Conservation (phyloP, 2,113 vertebrate species). For the Cavia porcellus region DNA sequence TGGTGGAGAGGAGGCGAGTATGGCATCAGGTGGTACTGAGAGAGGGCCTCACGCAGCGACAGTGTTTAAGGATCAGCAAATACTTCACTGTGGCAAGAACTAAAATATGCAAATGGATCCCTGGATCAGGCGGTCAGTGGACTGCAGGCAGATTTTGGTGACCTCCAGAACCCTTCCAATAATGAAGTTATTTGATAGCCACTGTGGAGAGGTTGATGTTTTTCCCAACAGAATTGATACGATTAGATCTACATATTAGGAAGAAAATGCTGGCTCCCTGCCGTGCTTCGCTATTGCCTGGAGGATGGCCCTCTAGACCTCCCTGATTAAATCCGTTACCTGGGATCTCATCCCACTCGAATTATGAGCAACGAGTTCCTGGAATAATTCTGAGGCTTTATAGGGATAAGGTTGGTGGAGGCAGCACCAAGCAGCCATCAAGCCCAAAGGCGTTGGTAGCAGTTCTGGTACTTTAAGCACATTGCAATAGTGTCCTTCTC, state of each 20-base stretch:
- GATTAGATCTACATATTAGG: not conserved
- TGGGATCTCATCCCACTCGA: not conserved
- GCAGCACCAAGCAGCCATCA: not conserved
- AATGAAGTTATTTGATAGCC: not conserved
- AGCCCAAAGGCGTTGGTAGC: not conserved
- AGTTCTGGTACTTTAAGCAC: too few relatives aligned
- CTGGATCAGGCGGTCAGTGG: not conserved
- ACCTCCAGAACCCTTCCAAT: not conserved
- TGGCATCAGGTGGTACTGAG: not conserved
- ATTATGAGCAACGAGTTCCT: conserved; percentile 8
- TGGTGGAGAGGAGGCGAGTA: not conserved
- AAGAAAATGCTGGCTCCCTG: not conserved
- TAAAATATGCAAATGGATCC: not conserved
- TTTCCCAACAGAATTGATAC: not conserved
- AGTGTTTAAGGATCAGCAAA: not conserved
- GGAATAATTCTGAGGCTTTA: not conserved
- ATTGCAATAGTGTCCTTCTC: not conserved
- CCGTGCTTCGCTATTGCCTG: not conserved
- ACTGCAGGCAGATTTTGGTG: not conserved
- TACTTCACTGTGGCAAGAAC: not conserved
- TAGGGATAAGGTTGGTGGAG: not conserved
- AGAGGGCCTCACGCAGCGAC: not conserved
- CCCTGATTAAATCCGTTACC: not conserved
- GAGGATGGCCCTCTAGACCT: not conserved
- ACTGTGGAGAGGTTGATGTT: not conserved